Percentiles rank a stretch among this genome's conserved stretches.
These are phyloP conservation scores for Heteromyza rotundicornis DNA, from an alignment of 2,888 invertebrate genomes.

Conservation along the genomic window DNA sequence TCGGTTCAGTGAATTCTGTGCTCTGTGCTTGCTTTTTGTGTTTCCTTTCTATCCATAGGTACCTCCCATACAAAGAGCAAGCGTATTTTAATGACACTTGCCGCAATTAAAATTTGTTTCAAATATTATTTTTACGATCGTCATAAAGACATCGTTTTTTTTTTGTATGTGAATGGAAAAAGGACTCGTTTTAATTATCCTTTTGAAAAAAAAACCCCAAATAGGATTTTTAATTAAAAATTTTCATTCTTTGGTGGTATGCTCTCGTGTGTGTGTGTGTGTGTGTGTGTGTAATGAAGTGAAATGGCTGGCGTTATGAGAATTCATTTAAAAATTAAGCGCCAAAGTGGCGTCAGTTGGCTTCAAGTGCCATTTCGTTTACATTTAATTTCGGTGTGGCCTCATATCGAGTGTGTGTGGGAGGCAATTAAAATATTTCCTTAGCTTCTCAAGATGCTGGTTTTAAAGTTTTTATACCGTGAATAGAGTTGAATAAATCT, in stretches of 20 bases:
- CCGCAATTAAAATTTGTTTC: background rate
- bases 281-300: slow-evolving; percentile 46
- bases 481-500: too few species aligned
- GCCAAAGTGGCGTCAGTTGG: background rate
- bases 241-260: slow-evolving; percentile 22
- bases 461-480: too few species aligned
- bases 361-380: background rate
- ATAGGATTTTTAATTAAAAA: slow-evolving; percentile 4
- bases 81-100: slow-evolving; percentile 38
- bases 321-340: background rate
- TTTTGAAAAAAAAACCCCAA: background rate
- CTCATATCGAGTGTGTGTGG: too few species aligned
- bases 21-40: background rate
- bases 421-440: too few species aligned
- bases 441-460: too few species aligned
- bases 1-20: background rate
- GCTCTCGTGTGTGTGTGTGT: slow-evolving; percentile 5
- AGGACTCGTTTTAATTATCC: background rate
- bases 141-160: slow-evolving; percentile 4
- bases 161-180: slow-evolving; percentile 6
- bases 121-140: background rate
- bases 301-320: slow-evolving; percentile 26
- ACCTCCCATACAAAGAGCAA: slow-evolving; percentile 17
- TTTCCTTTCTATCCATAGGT: slow-evolving; percentile 6
- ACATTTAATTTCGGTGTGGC: too few species aligned